Evolutionary conservation across 2,113 vertebrate genomes (phyloP).

Genomic region (Charina bottae): DNA sequence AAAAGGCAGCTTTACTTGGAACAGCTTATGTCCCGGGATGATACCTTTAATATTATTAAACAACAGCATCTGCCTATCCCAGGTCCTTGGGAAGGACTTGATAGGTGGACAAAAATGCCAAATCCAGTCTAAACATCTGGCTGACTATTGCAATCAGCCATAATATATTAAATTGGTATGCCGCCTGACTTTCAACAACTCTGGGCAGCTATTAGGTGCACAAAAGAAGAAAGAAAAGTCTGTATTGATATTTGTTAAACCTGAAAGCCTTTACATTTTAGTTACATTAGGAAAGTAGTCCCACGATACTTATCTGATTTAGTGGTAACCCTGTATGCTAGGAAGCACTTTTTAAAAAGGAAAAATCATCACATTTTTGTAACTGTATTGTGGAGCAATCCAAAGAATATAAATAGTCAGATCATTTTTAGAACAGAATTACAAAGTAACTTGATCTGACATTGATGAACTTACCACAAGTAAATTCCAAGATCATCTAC

Average conservation of each 20-base stretch:
- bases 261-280: not conserved
- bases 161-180: not conserved
- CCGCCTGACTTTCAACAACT: not conserved
- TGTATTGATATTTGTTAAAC: not conserved
- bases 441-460: not conserved
- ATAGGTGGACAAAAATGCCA: not conserved
- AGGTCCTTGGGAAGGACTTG: not conserved
- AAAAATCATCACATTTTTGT: not conserved
- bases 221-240: not conserved
- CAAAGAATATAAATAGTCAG: not conserved
- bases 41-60: not conserved
- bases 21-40: not conserved
- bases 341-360: not conserved
- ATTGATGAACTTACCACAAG: constrained; percentile 84
- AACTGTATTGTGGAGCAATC: not conserved
- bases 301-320: not conserved
- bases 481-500: constrained; percentile 92
- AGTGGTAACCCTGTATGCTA: not conserved
- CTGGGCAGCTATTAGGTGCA: not conserved
- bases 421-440: not conserved
- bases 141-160: not conserved
- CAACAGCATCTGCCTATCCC: not conserved
- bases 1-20: not conserved
- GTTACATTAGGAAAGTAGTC: not conserved
- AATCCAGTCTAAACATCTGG: not conserved